Base-by-base conservation (phyloP, 2,113 vertebrate species). In the Antechinus stuartii region DNA sequence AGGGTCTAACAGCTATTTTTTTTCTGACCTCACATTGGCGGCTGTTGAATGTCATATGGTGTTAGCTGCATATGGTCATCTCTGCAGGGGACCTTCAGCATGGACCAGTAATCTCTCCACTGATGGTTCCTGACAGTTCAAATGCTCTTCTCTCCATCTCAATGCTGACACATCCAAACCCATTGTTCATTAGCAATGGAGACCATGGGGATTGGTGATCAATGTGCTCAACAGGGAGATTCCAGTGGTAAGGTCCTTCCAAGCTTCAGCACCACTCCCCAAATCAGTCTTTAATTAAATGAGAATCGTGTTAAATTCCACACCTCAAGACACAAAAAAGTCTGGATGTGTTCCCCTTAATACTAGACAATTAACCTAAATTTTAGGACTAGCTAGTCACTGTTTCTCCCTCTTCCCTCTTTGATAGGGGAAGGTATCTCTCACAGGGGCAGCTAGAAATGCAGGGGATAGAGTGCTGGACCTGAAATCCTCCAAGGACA, bases 321-420 rank as follows among this genome's bases (percentile, higher is more conserved):
- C 12, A 0, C 22, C 68, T 26, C 3, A n/a, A 0, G 0, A 47
- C 26, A 0, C 56, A 4, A 52, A 0, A 0, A 54, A 52, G 23
- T 16, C 4, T 26, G 54, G 23, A 55, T 42, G 50, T 55, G 84
- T 7, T 16, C 27, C 16, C n/a, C 68, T 84, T 68, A 56, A 42
- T 30, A 35, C 42, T 52, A 52, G 84, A 92, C 16, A 53, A 53
- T 42, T 91, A 90, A 50, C 35, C 54, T 90, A 47, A 57, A 42
- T 24, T 23, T 25, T 1, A 7, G 25, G 16, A 35, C 16, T 30
- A 16, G 47, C 56, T 24, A n/a, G 19, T 4, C 52, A 8, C 55
- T 35, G 12, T 10, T 53, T 12, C 46, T 14, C 35, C 30, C n/a
- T 24, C 19, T 54, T 35, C 84, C 91, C n/a, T 68, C 57, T 68